Evolutionary conservation across 1,140 invertebrate genomes (phyloP).

Genomic region (Notospermus geniculatus): DNA sequence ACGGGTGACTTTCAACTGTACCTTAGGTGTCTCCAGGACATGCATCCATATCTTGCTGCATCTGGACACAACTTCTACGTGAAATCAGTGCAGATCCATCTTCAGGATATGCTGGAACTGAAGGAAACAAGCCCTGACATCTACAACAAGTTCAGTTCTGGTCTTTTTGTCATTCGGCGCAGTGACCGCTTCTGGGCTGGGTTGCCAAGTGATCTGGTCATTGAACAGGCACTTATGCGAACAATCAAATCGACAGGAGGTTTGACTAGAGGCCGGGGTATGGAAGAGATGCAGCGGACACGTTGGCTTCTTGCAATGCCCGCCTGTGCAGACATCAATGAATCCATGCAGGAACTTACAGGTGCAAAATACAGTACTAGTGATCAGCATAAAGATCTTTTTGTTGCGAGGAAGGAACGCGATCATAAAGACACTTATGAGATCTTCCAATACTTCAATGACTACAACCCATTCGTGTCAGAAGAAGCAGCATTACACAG

Average conservation of each 20-base stretch:
- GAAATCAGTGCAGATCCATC: slow-evolving; percentile 5
- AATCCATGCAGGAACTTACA: slow-evolving; percentile 1
- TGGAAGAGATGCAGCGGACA: not conserved
- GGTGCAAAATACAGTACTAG: too few relatives aligned
- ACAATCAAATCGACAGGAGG: not conserved
- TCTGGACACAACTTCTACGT: too few relatives aligned
- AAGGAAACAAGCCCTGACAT: not conserved
- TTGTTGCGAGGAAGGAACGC: slow-evolving; percentile 14
- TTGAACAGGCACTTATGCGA: not conserved
- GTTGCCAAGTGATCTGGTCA: not conserved
- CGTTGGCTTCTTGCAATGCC: slow-evolving; percentile 1
- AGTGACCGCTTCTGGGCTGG: not conserved
- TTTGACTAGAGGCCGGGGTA: not conserved
- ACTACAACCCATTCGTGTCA: slow-evolving; percentile 20
- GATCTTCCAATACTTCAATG: slow-evolving; percentile 10
- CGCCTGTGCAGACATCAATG: not conserved
- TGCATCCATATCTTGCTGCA: too few relatives aligned
- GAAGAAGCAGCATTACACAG: slow-evolving; percentile 14
- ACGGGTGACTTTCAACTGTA: not conserved
- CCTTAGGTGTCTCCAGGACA: slow-evolving; percentile 1
- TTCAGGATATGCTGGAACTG: not conserved
- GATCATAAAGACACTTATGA: slow-evolving; percentile 22
- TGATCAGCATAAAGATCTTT: slow-evolving; percentile 14
- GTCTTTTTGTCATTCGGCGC: not conserved
- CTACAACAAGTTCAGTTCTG: not conserved